phyloP scores from a whole-genome alignment of 2,113 vertebrate species.

The Salvelinus alpinus region DNA sequence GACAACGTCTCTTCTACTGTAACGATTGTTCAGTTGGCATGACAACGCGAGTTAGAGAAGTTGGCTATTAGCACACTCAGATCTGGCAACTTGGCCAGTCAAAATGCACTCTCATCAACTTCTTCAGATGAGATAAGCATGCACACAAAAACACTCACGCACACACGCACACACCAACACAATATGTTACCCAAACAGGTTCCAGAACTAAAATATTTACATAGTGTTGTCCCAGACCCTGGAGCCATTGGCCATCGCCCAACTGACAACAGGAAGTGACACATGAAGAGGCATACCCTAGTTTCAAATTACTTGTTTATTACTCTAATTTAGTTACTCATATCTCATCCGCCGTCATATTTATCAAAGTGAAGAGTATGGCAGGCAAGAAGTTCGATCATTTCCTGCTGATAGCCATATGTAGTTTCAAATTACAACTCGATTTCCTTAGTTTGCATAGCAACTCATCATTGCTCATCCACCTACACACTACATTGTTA shows the following conservation, averaged over 20 bases:
- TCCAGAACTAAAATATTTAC: slow-evolving; percentile 4
- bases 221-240: neutral
- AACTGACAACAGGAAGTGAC: slow-evolving; percentile 15
- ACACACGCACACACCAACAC: too few species aligned
- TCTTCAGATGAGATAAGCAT: neutral
- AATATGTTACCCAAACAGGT: neutral
- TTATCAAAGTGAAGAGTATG: neutral
- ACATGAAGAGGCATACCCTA: slow-evolving; percentile 16
- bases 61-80: too few species aligned
- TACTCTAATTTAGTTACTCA: slow-evolving; percentile 35
- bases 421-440: too few species aligned
- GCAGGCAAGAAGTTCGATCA: slow-evolving; percentile 11
- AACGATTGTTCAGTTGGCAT: too few species aligned
- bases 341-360: slow-evolving; percentile 37
- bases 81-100: too few species aligned
- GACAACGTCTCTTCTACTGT: too few species aligned
- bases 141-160: neutral
- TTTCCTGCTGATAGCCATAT: neutral
- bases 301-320: neutral
- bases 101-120: too few species aligned
- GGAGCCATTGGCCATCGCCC: slow-evolving; percentile 18
- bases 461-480: too few species aligned
- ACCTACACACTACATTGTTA: too few species aligned
- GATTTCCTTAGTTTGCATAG: too few species aligned
- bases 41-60: too few species aligned